Evolutionary conservation across 92 coral and sea anemone genomes (phyloP), one percentile per base, ranked within the genome.

Genomic region (Paragorgia papillata): DNA sequence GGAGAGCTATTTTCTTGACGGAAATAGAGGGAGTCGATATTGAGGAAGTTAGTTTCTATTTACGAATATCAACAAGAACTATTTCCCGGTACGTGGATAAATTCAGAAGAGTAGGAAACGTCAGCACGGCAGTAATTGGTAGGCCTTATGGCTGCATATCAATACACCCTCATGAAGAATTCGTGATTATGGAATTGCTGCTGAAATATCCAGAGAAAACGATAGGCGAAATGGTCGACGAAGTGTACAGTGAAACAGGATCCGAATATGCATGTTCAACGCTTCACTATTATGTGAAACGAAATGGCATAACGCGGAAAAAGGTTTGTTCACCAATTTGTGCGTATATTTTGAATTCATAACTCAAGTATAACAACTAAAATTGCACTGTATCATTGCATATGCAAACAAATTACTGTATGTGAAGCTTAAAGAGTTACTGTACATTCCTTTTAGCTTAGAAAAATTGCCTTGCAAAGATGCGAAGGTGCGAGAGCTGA

Each of bases 181-280:
- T 84, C 30, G 44, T 79, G 62, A 65, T 77, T 28, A 64, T 76
- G 82, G 87, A 83, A 55, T 75, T 69, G 21, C 35, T 77, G 19
- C 74, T 84, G 64, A 65, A 63, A 9, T 46, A 73, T 39, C 88
- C 84, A 33, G 88, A 84, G 15, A 70, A 79, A 60, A 79, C 80
- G 8, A 76, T 84, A 8, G 26, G 67, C n/a, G 84, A 84, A 56
- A 69, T 84, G 24, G 70, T 79, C 13, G 58, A 65, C 7, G 75
- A 60, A n/a, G 59, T 84, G 32, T 46, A 76, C 30, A 18, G 21
- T 14, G 58, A 76, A 46, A 64, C 81, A 19, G 66, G 75, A 13
- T 75, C 78, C 18, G 33, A 40, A 44, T 66, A 41, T 78, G 83
- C 56, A 12, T 37, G 69, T 21, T 57, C 82, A 40, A 39, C 73